phyloP scores from a whole-genome alignment of 1,140 invertebrate genomes.

The Aplysia californica region DNA sequence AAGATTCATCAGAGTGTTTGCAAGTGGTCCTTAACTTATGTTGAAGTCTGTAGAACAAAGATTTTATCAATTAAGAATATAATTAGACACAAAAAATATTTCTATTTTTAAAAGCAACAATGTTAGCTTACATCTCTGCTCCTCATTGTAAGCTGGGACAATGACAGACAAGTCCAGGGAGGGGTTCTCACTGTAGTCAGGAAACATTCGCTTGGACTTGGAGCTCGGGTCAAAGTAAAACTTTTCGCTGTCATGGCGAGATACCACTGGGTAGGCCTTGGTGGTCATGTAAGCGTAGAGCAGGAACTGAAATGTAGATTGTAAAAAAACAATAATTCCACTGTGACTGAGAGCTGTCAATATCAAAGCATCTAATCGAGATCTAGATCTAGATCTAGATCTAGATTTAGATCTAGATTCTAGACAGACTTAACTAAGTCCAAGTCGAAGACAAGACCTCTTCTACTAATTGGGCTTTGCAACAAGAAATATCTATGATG shows the following conservation, averaged over 20 bases:
- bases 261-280: conserved; percentile 41
- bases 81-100: too few species aligned
- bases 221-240: conserved; percentile 77
- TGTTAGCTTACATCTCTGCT: conserved; percentile 88
- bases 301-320: conserved; percentile 40
- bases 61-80: too few species aligned
- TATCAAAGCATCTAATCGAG: background rate
- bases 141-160: conserved; percentile 97
- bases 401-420: background rate
- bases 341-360: background rate
- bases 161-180: conserved; percentile 86
- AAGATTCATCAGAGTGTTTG: too few species aligned
- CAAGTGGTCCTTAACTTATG: too few species aligned
- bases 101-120: too few species aligned
- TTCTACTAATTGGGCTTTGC: too few species aligned
- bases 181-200: conserved; percentile 78
- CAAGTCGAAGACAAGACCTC: too few species aligned
- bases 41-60: too few species aligned
- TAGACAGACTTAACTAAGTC: too few species aligned
- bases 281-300: conserved; percentile 38
- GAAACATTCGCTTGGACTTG: conserved; percentile 76
- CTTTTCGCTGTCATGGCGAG: conserved; percentile 73
- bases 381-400: background rate
- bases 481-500: too few species aligned
- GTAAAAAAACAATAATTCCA: background rate